Evolutionary conservation across 2,888 invertebrate genomes (phyloP), one percentile per base, ranked within the genome.

Genomic region (Nasonovia ribisnigri): DNA sequence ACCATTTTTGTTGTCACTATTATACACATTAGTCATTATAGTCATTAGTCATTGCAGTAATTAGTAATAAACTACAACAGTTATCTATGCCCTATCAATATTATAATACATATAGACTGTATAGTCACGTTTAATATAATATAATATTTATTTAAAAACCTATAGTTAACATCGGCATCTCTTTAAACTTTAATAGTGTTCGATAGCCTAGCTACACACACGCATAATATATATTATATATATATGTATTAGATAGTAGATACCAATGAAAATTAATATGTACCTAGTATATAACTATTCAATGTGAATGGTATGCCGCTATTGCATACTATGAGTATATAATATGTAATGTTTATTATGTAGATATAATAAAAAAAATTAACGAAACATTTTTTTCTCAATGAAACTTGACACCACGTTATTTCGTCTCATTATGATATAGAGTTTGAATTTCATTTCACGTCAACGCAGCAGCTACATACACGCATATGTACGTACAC

Each of bases 391-490:
- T 87, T 92, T 87, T 91, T 91, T 84, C 57, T 87, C 86, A 60
- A 92, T 46, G 92, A 92, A 92, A 92, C 20, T 36, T 48, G 92
- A 92, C 48, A 92, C 92, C 86, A 46, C 86, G 60, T 42, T 57
- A 57, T 90, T 92, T 87, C 42, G 86, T 87, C 86, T 92, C 48
- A 13, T 46, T 90, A 60, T 60, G n/a, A 60, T 60, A 29, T 60
- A 90, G 87, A 92, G 92, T 87, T 87, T 86, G 60, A 60, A 92
- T 92, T 92, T 92, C 87, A 46, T 92, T 92, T 92, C 92, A 92
- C 46, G 91, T 84, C 86, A 26, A 43, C 57, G 42, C 84, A 24
- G 16, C 57, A 36, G 36, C 51, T 26, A 87, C 51, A 48, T 16
- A 43, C 24, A 43, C 46, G 24, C 29, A 46, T 77, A 86, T 43